Evolutionary conservation across 2,888 invertebrate genomes (phyloP), one percentile per base, ranked within the genome.

Genomic region (Zaprionus obscuricornis): DNA sequence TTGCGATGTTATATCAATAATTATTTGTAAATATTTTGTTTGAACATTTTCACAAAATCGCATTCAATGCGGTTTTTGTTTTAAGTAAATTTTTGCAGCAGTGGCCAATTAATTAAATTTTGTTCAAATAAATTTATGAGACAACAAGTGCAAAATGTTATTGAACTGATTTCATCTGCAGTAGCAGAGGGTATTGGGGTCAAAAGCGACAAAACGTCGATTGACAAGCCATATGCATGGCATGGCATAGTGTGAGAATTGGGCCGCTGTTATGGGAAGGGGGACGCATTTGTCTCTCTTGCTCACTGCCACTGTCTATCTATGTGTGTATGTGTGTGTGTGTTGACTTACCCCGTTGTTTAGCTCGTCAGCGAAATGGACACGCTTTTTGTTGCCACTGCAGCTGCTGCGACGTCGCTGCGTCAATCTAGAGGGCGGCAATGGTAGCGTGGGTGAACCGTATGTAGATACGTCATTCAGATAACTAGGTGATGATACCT

Each of bases 351-450:
- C 79, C 83, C 81, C 62, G 52, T 52, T 40, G 36, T 63, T 55
- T 5, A 70, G 72, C 37, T 89, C 86, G 72, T 90, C 89, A 36
- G 86, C 82, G 31, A 89, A 89, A 87, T 90, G 91, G 74, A 92
- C 92, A 79, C 89, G 91, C 85, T 89, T 89, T 73, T 89, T 88
- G 0, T 73, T 65, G 16, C 82, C 78, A 27, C 73, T 79, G 50
- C 65, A 75, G 43, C 77, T 85, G 62, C 74, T 82, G 42, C 82
- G 74, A 26, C 76, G 70, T 14, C 66, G 70, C 42, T 62, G 46
- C 26, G 59, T 66, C 52, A 74, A 52, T 8, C 71, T 63, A 17
- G 67, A 47, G 6, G 60, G 63, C n/a, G 64, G 57, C 10, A 43
- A 54, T 5, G 65, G 36, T 14, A 52, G 51, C 13, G 66, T 20